Percentiles rank a stretch among this genome's conserved stretches.
Evolutionary conservation across 2,113 vertebrate species (phyloP).

Genomic region (Collichthys lucidus): DNA sequence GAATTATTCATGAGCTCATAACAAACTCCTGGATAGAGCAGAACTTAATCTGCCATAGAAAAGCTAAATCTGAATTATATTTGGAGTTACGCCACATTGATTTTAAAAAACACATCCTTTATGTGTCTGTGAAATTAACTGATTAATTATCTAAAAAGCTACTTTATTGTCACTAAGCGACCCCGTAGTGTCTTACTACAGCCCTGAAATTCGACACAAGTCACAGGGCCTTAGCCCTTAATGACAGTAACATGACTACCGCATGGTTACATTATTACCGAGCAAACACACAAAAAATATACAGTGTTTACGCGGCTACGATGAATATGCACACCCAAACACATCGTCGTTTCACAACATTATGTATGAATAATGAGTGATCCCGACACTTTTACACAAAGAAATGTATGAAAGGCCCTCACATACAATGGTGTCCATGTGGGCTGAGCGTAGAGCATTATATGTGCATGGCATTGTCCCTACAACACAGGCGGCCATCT

Average conservation of each 20-base stretch:
- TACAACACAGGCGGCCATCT: constrained; percentile 43
- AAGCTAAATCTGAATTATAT: no score
- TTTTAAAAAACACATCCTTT: background rate
- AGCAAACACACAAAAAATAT: constrained; percentile 21
- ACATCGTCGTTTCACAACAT: background rate
- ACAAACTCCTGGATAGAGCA: background rate
- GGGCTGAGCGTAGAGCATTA: constrained; percentile 4
- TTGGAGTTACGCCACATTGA: background rate
- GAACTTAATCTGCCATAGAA: background rate
- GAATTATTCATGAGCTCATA: constrained; percentile 62
- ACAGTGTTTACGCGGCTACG: background rate
- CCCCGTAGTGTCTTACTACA: background rate
- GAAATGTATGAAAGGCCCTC: constrained; percentile 21
- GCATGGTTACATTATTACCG: constrained; percentile 20
- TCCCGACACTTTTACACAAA: constrained; percentile 21
- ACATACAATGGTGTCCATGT: constrained; percentile 16
- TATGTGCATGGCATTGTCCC: constrained; percentile 33
- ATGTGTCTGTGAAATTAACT: background rate
- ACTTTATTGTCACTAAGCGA: background rate
- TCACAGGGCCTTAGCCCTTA: constrained; percentile 1
- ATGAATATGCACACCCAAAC: background rate
- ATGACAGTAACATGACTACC: constrained; percentile 15
- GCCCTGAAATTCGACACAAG: constrained; percentile 58
- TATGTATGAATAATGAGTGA: constrained; percentile 11
- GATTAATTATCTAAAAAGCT: background rate